These are phyloP conservation scores for Leiothrix lutea DNA, from an alignment of 2,113 vertebrate genomes.

Conservation along the genomic window DNA sequence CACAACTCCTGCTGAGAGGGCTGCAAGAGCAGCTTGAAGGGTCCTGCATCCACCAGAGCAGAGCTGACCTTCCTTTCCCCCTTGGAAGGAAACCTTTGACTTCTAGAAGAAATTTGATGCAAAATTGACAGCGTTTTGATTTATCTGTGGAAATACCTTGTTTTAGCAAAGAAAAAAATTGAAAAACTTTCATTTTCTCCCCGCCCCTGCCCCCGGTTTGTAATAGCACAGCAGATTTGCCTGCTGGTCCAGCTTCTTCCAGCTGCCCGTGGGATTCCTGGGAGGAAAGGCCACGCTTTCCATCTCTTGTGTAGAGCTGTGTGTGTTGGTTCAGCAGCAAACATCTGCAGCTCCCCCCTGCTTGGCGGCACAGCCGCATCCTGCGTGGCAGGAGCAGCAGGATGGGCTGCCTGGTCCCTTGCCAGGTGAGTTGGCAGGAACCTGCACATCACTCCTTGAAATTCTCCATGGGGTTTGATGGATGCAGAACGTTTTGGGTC, in stretches of 20 bases:
- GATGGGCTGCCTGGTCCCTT: neutral
- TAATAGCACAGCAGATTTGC: neutral
- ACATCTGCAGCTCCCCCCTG: neutral
- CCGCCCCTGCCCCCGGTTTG: fast-evolving
- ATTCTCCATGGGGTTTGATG: neutral
- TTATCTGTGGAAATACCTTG: neutral
- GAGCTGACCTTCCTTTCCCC: neutral
- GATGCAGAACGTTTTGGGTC: neutral
- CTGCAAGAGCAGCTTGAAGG: neutral
- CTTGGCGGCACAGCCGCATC: fast-evolving
- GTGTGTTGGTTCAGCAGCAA: neutral
- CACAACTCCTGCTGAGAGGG: neutral
- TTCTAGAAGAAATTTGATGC: neutral
- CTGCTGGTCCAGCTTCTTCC: neutral
- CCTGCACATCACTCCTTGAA: neutral
- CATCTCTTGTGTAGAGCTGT: neutral
- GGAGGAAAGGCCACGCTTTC: neutral
- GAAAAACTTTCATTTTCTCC: neutral
- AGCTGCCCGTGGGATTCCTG: neutral
- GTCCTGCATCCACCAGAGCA: fast-evolving
- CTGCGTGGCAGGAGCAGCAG: neutral
- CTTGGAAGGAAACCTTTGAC: neutral
- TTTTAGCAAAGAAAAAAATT: neutral
- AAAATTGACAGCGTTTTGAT: neutral
- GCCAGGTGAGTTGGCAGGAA: neutral